phyloP scores from a whole-genome alignment of 2,113 vertebrate genomes.

The Hydrolagus affinis region DNA sequence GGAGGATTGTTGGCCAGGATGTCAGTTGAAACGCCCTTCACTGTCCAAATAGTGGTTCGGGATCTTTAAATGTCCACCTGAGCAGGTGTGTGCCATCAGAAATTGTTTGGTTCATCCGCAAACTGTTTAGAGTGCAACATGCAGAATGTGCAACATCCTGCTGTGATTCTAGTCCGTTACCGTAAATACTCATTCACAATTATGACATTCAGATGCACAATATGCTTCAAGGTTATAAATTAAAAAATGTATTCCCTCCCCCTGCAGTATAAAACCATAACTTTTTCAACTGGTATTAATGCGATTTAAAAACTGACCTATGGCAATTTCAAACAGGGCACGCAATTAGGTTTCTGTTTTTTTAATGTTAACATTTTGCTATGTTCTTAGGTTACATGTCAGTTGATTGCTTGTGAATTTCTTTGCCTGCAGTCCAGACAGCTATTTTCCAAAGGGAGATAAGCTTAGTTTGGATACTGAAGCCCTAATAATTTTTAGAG shows the following conservation, averaged over 20 bases:
- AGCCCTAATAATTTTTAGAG: background rate
- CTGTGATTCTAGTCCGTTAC: background rate
- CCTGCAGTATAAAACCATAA: background rate
- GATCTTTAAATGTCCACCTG: no score
- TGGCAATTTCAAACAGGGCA: background rate
- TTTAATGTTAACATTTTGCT: background rate
- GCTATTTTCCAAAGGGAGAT: background rate
- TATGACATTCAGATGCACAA: background rate
- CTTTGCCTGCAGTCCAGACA: background rate
- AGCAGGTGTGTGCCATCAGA: no score
- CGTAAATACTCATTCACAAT: slow-evolving; percentile 14
- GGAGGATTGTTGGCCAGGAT: no score
- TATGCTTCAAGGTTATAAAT: background rate
- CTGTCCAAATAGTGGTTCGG: no score
- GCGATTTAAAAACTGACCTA: background rate
- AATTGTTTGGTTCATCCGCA: background rate
- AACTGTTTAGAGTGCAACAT: background rate
- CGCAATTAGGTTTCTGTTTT: background rate
- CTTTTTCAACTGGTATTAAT: background rate
- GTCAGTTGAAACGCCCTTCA: no score
- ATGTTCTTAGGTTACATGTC: background rate
- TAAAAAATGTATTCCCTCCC: background rate
- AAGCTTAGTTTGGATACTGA: slow-evolving; percentile 1
- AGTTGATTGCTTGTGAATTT: slow-evolving; percentile 20
- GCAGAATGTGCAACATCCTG: background rate